Conservation (phyloP, 2,888 invertebrate genomes). For the Mesodorylaimus sp. region DNA sequence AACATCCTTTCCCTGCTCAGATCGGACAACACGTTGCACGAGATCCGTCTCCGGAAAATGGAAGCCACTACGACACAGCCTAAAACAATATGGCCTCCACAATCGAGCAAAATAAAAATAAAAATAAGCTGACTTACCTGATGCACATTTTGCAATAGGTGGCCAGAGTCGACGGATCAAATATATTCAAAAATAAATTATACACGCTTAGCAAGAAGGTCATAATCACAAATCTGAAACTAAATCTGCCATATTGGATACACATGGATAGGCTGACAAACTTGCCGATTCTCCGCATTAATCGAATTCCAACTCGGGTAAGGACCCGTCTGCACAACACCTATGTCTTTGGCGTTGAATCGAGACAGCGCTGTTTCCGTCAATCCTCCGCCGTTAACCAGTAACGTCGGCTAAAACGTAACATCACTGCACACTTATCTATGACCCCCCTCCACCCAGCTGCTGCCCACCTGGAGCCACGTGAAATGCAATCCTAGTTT, state of each 20-base stretch:
- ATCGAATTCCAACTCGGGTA: slow-evolving; percentile 67
- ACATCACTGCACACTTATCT: no score
- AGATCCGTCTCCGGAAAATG: slow-evolving; percentile 12
- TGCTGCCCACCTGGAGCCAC: no score
- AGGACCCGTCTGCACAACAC: slow-evolving; percentile 70
- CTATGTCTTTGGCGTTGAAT: slow-evolving; percentile 43
- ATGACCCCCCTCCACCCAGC: no score
- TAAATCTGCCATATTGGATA: not conserved
- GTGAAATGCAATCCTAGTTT: no score
- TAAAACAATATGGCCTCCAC: slow-evolving; percentile 13
- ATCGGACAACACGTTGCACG: not conserved
- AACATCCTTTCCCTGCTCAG: not conserved
- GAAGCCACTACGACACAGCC: slow-evolving; percentile 17
- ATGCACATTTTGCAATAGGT: slow-evolving; percentile 41
- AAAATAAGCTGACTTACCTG: slow-evolving; percentile 20
- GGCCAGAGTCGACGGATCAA: slow-evolving; percentile 36
- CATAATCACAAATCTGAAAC: slow-evolving; percentile 45
- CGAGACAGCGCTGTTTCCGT: slow-evolving; percentile 54
- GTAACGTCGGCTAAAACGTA: slow-evolving; percentile 46
- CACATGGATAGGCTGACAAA: not conserved
- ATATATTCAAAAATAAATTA: slow-evolving; percentile 59
- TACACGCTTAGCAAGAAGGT: slow-evolving; percentile 69
- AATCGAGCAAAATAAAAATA: slow-evolving; percentile 15
- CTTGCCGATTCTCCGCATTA: slow-evolving; percentile 63
- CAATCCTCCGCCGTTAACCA: slow-evolving; percentile 53